phyloP scores from a whole-genome alignment of 2,113 vertebrate species.

The Neolamprologus modestus region DNA sequence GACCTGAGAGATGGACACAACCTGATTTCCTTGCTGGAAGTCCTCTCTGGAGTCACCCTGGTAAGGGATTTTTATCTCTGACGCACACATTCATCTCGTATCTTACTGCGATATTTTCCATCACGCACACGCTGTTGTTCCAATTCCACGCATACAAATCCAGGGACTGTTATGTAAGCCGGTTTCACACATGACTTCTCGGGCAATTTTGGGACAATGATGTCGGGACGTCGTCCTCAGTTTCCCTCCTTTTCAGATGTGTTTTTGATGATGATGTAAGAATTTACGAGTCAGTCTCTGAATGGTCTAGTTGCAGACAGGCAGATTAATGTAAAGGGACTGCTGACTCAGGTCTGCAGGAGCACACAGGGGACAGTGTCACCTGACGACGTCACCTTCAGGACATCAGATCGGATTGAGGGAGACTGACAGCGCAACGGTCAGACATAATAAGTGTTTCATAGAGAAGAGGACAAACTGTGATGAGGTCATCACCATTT shows the following conservation, averaged over 20 bases:
- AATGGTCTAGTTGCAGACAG: not conserved
- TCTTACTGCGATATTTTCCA: not conserved
- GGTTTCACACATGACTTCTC: not conserved
- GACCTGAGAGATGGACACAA: conserved; percentile 97
- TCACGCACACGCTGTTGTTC: not conserved
- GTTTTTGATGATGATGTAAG: not conserved
- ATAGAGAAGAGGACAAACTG: not conserved
- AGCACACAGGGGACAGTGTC: not conserved
- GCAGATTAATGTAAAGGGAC: not conserved
- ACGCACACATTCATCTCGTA: not conserved
- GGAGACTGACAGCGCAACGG: not conserved
- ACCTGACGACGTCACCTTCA: not conserved
- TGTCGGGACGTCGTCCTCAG: not conserved
- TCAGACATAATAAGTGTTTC: not conserved
- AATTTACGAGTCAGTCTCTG: not conserved
- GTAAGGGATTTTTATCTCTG: conserved; percentile 60
- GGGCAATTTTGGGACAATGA: not conserved
- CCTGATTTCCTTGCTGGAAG: conserved; percentile 92
- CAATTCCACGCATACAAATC: not conserved
- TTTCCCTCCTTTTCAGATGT: not conserved
- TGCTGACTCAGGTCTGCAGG: not conserved
- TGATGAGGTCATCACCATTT: not conserved
- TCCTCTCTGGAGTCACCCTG: conserved; percentile 93
- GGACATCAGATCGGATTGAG: not conserved
- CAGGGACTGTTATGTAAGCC: not conserved